Evolutionary conservation across 2,797 vertebrate species (phyloP).

Genomic region (Rhinatrema bivittatum): DNA sequence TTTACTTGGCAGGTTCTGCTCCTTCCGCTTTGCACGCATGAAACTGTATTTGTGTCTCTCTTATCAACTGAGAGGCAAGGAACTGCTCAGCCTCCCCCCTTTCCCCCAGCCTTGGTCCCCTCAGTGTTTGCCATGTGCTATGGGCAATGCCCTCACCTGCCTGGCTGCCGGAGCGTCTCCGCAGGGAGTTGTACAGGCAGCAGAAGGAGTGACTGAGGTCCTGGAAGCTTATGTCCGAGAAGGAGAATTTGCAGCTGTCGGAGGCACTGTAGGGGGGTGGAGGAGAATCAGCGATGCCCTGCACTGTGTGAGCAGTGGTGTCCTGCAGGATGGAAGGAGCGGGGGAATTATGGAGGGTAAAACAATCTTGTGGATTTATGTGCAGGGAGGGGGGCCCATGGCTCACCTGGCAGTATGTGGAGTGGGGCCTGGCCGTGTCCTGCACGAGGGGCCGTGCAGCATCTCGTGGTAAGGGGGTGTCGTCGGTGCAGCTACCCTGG

Average conservation of each 20-base stretch:
- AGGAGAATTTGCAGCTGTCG: constrained; percentile 82
- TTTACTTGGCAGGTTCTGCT: no score
- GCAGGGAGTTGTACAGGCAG: constrained; percentile 86
- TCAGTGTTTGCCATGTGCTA: no score
- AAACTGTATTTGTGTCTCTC: no score
- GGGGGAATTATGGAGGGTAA: not conserved
- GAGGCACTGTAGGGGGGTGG: constrained; percentile 59
- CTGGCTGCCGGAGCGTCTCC: no score
- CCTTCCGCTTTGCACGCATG: no score
- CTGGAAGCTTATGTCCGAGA: constrained; percentile 84
- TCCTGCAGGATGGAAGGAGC: constrained; percentile 15
- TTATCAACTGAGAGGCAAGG: no score
- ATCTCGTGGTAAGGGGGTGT: constrained; percentile 56
- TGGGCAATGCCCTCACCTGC: no score
- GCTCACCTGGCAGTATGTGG: constrained; percentile 60
- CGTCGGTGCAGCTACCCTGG: constrained; percentile 50
- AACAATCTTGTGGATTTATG: no score
- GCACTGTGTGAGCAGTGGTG: constrained; percentile 17
- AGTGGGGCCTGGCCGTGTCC: constrained; percentile 52
- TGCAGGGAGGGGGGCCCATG: no score
- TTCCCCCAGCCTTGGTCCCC: no score
- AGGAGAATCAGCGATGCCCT: constrained; percentile 51
- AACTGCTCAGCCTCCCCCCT: not conserved
- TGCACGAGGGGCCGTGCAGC: constrained; percentile 52
- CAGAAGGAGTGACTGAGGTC: constrained; percentile 93